Evolutionary conservation across 2,888 invertebrate species (phyloP).

Genomic region (Tipula vernalis): DNA sequence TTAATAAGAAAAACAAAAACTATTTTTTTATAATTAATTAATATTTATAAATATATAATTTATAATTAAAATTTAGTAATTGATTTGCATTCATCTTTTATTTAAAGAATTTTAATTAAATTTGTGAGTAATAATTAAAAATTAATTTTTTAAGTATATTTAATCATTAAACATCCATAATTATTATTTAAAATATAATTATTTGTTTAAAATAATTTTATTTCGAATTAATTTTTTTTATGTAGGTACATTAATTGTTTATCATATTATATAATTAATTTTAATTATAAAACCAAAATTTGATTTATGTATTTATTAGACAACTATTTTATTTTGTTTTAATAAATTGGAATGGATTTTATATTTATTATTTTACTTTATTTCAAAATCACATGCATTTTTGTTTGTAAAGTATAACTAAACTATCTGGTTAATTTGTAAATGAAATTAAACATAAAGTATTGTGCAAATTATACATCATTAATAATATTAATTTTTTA

Average conservation of each 20-base stretch:
- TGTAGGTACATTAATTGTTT: background rate
- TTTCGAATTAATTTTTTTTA: background rate
- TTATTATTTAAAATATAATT: background rate
- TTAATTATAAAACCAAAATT: background rate
- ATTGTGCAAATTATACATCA: background rate
- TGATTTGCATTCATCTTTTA: background rate
- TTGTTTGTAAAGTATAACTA: background rate
- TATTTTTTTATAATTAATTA: background rate
- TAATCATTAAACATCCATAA: background rate
- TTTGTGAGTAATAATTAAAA: background rate
- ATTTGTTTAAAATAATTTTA: background rate
- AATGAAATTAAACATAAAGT: background rate
- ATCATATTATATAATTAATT: background rate
- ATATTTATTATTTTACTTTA: background rate
- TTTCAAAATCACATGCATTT: slow-evolving; percentile 9
- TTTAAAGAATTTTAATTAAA: background rate
- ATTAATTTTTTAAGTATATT: background rate
- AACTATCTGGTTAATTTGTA: background rate
- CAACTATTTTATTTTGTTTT: background rate
- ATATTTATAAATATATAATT: background rate
- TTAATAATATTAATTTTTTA: background rate
- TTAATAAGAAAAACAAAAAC: background rate
- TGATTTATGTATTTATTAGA: background rate
- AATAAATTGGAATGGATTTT: background rate
- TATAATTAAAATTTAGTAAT: background rate